Evolutionary conservation across 2,113 vertebrate species (phyloP).

Genomic region (Nothocercus nigrocapillus): DNA sequence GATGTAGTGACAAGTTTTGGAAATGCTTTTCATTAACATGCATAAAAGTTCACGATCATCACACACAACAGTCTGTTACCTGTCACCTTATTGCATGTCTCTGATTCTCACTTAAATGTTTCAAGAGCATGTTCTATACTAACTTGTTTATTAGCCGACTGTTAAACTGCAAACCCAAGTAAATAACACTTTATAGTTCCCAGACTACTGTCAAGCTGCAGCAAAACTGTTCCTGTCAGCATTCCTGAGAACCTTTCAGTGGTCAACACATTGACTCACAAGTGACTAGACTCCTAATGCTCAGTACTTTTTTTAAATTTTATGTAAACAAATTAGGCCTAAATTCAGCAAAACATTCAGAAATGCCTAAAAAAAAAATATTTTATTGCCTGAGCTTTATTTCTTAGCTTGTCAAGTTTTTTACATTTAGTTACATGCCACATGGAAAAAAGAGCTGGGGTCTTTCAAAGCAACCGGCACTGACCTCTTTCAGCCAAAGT

Average conservation of each 20-base stretch:
- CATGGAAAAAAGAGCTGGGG: background rate
- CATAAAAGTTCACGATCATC: background rate
- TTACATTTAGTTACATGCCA: background rate
- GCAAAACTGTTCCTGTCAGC: background rate
- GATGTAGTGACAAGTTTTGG: conserved; percentile 72
- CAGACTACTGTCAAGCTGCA: background rate
- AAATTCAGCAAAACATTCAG: background rate
- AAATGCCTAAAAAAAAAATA: background rate
- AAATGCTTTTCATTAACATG: conserved; percentile 74
- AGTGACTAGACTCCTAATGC: background rate
- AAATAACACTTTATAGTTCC: background rate
- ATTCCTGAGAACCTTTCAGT: background rate
- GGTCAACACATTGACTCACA: background rate
- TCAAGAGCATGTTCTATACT: background rate
- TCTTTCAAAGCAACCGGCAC: background rate
- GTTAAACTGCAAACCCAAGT: background rate
- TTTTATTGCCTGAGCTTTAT: background rate
- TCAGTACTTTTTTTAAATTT: background rate
- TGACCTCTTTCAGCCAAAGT: background rate
- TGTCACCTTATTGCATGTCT: too few relatives aligned
- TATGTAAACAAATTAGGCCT: background rate
- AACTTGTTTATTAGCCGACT: background rate
- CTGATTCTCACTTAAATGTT: background rate
- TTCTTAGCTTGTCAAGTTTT: background rate
- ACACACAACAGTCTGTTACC: too few relatives aligned